These are phyloP conservation scores for Ceuthmochares aereus DNA, from an alignment of 2,113 vertebrate species.

Conservation along the genomic window DNA sequence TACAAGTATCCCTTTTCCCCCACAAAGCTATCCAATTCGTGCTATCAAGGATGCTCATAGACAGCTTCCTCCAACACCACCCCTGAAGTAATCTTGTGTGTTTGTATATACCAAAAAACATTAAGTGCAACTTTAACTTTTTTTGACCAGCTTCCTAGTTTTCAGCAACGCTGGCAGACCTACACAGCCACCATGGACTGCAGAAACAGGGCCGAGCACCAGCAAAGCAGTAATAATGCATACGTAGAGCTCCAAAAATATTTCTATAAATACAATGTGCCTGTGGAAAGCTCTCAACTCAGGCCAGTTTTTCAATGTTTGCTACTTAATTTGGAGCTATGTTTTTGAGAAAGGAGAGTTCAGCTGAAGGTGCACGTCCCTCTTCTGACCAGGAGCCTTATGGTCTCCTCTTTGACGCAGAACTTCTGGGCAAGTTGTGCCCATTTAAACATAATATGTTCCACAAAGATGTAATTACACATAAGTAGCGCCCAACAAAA, in stretches of 20 bases:
- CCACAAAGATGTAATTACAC: background rate
- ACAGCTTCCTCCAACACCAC: background rate
- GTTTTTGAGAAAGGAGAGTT: background rate
- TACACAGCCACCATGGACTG: background rate
- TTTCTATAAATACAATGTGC: background rate
- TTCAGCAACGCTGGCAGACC: background rate
- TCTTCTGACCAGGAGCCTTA: background rate
- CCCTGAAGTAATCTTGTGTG: background rate
- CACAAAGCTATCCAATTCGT: background rate
- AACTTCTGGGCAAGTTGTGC: rapidly evolving
- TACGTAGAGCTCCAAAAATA: background rate
- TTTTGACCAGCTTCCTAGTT: background rate
- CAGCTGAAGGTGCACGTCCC: background rate
- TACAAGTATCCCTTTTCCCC: background rate
- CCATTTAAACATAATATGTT: background rate
- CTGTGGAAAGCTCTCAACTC: background rate
- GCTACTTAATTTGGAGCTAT: background rate
- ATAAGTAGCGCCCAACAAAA: background rate
- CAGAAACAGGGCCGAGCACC: background rate
- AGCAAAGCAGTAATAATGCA: background rate
- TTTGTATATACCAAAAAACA: background rate
- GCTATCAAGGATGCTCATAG: background rate
- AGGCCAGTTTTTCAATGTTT: background rate
- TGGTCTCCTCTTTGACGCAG: background rate
- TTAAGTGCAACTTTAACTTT: background rate